A percentile compares a stretch with the other conserved stretches of the same genome.
These are phyloP conservation scores for Solen grandis DNA, from an alignment of 1,140 invertebrate species.

Conservation along the genomic window DNA sequence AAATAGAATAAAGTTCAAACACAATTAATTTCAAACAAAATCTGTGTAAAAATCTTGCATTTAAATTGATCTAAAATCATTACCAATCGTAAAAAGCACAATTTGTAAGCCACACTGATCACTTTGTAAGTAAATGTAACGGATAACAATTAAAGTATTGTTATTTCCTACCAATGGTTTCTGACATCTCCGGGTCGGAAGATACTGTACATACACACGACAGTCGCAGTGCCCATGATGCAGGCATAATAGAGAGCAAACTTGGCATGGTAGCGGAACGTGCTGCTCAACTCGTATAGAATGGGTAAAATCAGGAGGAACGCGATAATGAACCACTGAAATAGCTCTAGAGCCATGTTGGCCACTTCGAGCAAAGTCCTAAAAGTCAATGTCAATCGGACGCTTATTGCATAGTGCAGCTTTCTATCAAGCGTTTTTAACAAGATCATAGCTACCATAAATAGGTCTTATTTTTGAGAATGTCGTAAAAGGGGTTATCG, in stretches of 20 bases:
- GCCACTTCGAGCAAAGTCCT: background rate
- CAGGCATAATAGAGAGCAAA: slow-evolving; percentile 65
- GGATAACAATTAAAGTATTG: background rate
- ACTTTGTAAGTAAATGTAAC: no score
- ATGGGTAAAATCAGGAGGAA: slow-evolving; percentile 65
- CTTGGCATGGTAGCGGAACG: slow-evolving; percentile 70
- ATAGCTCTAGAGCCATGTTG: slow-evolving; percentile 65
- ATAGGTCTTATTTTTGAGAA: no score
- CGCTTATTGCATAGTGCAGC: no score
- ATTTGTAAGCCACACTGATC: no score
- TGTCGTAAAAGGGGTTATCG: no score
- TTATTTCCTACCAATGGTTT: slow-evolving; percentile 63
- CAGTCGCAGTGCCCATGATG: slow-evolving; percentile 50
- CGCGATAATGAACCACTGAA: slow-evolving; percentile 64
- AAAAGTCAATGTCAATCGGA: background rate
- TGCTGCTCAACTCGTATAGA: slow-evolving; percentile 62
- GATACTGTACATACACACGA: slow-evolving; percentile 54
- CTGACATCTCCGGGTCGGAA: slow-evolving; percentile 63
- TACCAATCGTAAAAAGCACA: no score
- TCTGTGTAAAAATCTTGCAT: no score
- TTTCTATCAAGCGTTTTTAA: no score
- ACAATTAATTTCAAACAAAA: no score
- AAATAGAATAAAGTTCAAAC: no score
- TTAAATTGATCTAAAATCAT: no score
- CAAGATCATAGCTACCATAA: no score